A percentile compares a stretch with the other conserved stretches of the same genome.
These are phyloP conservation scores for Ianthella basta DNA, from an alignment of 37 sponge, comb jelly and placozoan species.

Conservation along the genomic window DNA sequence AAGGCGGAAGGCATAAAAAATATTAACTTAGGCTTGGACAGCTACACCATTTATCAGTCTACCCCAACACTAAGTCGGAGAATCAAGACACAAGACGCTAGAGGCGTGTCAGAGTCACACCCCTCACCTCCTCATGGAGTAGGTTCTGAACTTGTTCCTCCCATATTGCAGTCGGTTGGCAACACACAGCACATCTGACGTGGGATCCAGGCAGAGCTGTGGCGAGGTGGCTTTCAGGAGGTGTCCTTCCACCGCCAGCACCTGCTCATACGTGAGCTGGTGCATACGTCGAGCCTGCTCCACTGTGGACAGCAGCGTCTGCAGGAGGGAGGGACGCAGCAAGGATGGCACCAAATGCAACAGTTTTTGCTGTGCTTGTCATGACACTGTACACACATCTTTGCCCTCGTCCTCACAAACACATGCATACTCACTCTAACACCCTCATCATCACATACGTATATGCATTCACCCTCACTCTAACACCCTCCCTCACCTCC, in stretches of 20 bases:
- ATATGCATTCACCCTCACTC: neutral
- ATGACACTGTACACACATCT: neutral
- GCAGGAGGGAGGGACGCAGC: neutral
- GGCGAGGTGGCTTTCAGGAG: conserved; percentile 68
- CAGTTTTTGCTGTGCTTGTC: neutral
- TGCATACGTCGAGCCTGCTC: neutral
- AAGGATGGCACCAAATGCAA: neutral
- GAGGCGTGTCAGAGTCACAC: too few species aligned
- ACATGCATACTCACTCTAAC: neutral
- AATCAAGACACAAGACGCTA: too few species aligned
- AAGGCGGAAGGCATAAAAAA: neutral
- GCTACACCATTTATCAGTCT: too few species aligned
- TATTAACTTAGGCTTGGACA: neutral
- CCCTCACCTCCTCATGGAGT: conserved; percentile 27
- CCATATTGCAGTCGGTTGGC: conserved; percentile 77
- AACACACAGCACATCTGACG: conserved; percentile 67
- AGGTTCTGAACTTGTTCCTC: conserved; percentile 52
- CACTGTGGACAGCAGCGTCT: neutral
- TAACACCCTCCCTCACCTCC: conserved; percentile 45
- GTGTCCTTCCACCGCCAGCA: conserved; percentile 50
- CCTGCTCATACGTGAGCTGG: conserved; percentile 48
- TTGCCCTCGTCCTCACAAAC: too few species aligned
- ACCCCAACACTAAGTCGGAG: too few species aligned
- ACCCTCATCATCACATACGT: neutral
- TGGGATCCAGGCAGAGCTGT: conserved; percentile 73